These are phyloP conservation scores for Montipora foliosa DNA, from an alignment of 64 coral and sea anemone species.

Conservation along the genomic window DNA sequence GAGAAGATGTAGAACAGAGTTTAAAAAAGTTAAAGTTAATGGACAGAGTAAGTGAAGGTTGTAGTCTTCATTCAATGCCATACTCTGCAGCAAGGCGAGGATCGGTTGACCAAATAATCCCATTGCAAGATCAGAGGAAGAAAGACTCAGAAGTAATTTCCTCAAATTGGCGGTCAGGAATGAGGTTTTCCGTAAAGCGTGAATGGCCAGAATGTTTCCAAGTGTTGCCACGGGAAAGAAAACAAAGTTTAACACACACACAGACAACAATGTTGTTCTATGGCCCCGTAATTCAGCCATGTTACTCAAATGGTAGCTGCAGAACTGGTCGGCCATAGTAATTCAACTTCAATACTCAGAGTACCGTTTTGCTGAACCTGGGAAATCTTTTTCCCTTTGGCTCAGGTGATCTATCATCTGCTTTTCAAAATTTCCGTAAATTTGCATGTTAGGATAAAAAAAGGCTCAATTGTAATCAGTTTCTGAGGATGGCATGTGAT, in stretches of 20 bases:
- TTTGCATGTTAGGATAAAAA: too few relatives aligned
- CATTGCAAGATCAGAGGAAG: not conserved
- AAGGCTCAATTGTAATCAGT: too few relatives aligned
- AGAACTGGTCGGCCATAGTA: too few relatives aligned
- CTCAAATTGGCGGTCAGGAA: not conserved
- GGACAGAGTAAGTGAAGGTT: not conserved
- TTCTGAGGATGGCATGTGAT: too few relatives aligned
- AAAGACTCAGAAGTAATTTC: too few relatives aligned
- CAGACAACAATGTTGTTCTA: not conserved
- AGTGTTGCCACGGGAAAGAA: not conserved
- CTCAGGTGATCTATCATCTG: too few relatives aligned
- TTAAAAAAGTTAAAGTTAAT: not conserved
- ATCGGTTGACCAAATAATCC: slow-evolving; percentile 24
- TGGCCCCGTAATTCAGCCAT: too few relatives aligned
- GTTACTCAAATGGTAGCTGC: too few relatives aligned
- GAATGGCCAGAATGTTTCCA: slow-evolving; percentile 1
- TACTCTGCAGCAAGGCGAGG: not conserved
- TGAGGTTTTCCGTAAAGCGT: not conserved
- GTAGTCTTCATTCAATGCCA: not conserved
- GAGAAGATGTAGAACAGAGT: not conserved
- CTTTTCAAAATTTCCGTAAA: too few relatives aligned
- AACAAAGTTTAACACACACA: not conserved
- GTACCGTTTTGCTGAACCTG: too few relatives aligned
- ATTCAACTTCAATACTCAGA: too few relatives aligned
- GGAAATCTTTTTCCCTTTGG: too few relatives aligned